Base-by-base conservation (phyloP, 1,140 invertebrate genomes). In the Zaprionus capensis region DNA sequence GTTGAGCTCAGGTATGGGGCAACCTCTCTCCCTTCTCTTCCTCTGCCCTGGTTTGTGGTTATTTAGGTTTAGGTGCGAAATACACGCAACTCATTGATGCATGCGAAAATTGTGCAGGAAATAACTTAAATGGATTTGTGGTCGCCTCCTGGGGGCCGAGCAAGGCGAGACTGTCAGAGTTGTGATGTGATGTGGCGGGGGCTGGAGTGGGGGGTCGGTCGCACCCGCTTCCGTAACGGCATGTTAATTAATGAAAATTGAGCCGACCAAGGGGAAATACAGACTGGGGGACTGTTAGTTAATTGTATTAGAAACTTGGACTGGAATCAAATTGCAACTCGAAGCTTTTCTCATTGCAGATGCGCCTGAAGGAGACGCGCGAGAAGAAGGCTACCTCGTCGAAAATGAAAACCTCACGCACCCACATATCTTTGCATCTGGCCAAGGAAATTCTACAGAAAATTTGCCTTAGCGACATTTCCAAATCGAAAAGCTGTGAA, bases 401-500 rank as follows among this genome's bases (percentile, higher is more conserved):
- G 2, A 96, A 95, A 80, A 93, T 96, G 80, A 94, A 94, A 64
- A 94, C 93, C 59, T 94, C 94, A 4, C 92, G 94, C 28, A 97
- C 96, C 0, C 96, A 96, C 71, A 94, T 97, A 56, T 96, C 94
- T 71, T 92, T 97, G 69, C 96, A 96, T 91, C 94, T 96, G 73
- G 96, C 96, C 5, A 94, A 96, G 66, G 96, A 97, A 79, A 95
- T 98, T 58, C 94, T 98, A 15, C 96, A 97, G 75, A 97, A 97
- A 92, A 96, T 98, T 80, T 97, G 97, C 91, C 95, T 97, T 74
- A 97, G 96, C 81, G 97, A 97, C 93, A 96, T 96, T 59, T 96
- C 95, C 49, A 97, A 97, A 93, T 98, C 97, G 17, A 97, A 97
- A 91, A 97, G 97, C 59, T 98, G 97, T 91, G 97, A 98, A 93